Evolutionary conservation across 2,888 invertebrate genomes (phyloP).

Genomic region (Celastrina argiolus): DNA sequence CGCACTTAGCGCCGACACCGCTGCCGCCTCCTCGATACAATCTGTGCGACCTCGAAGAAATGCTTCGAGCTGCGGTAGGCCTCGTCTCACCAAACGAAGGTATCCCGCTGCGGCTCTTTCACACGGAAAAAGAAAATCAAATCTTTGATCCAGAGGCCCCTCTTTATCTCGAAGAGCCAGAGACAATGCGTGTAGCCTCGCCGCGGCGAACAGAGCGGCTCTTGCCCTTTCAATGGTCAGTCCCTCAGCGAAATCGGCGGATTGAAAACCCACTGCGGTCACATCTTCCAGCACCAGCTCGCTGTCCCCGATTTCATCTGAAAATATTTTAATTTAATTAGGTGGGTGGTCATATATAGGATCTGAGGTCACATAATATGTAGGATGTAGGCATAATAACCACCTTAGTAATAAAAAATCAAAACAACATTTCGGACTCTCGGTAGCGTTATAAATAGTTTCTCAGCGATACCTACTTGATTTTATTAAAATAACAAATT

Average conservation of each 20-base stretch:
- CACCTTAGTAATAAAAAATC: no score
- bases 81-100: slow-evolving; percentile 86
- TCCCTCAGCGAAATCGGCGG: slow-evolving; percentile 84
- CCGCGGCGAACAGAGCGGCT: slow-evolving; percentile 84
- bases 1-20: slow-evolving; percentile 81
- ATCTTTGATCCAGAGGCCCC: slow-evolving; percentile 67
- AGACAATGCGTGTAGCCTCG: slow-evolving; percentile 85
- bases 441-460: no score
- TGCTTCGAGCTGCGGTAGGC: slow-evolving; percentile 84
- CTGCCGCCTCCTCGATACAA: slow-evolving; percentile 78
- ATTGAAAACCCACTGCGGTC: slow-evolving; percentile 79
- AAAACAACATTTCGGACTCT: no score
- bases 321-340: slow-evolving; percentile 30
- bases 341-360: not conserved
- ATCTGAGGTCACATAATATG: no score
- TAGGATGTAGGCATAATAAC: not conserved
- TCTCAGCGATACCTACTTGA: no score
- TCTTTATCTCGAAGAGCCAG: slow-evolving; percentile 73
- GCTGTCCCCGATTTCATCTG: slow-evolving; percentile 71
- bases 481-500: no score
- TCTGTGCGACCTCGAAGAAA: slow-evolving; percentile 83
- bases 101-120: slow-evolving; percentile 88
- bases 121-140: slow-evolving; percentile 85
- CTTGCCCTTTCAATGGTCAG: slow-evolving; percentile 80
- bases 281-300: slow-evolving; percentile 88